Evolutionary conservation across 64 coral and sea anemone genomes (phyloP).

Genomic region (Astreopora myriophthalma): DNA sequence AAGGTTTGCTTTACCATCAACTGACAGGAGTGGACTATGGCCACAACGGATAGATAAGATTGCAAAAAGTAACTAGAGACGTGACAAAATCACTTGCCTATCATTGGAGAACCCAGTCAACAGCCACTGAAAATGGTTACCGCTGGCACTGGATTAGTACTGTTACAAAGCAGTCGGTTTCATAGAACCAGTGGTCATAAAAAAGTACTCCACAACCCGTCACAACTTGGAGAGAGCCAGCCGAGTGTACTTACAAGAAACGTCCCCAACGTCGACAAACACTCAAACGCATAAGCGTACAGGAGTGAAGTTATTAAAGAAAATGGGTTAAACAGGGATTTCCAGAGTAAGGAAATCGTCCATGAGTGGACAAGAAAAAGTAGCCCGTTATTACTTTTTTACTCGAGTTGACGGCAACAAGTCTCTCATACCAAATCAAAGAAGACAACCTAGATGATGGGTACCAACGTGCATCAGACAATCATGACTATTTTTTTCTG

Average conservation of each 20-base stretch:
- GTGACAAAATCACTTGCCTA: background rate
- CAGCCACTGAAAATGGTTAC: background rate
- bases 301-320: background rate
- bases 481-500: too few species aligned
- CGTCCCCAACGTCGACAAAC: too few species aligned
- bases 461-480: background rate
- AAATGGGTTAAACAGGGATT: background rate
- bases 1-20: background rate
- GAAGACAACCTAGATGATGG: background rate
- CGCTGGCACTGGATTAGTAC: background rate
- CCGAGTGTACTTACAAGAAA: background rate
- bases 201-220: background rate
- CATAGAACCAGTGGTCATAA: background rate
- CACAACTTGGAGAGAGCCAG: background rate
- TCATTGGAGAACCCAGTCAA: background rate
- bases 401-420: too few species aligned
- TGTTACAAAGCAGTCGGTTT: background rate
- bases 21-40: background rate
- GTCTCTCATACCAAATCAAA: background rate
- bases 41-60: too few species aligned
- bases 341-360: background rate
- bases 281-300: too few species aligned
- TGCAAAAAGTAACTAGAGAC: background rate
- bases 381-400: background rate
- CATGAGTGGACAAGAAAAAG: background rate